Evolutionary conservation across 1,140 invertebrate species (phyloP).

Genomic region (Nilaparvata lugens): DNA sequence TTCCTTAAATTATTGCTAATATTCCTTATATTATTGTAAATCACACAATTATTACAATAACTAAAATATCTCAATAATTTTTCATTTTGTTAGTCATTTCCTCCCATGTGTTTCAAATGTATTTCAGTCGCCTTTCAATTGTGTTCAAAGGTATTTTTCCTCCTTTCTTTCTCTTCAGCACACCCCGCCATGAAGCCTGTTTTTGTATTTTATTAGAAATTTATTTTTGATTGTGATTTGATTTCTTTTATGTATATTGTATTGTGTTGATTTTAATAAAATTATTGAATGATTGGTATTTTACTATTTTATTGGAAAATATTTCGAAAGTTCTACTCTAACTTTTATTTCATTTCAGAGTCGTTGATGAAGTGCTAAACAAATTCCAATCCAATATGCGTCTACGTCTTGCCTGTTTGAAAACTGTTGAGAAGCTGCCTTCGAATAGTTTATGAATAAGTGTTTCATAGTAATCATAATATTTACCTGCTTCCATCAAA

Average conservation of each 20-base stretch:
- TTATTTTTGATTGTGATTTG: no score
- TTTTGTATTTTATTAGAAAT: no score
- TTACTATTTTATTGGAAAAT: not conserved
- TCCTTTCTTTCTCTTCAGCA: constrained; percentile 12
- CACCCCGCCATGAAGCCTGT: no score
- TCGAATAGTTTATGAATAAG: no score
- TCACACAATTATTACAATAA: not conserved
- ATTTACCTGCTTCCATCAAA: no score
- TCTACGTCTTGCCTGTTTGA: constrained; percentile 36
- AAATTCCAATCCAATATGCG: constrained; percentile 35
- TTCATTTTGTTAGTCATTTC: not conserved
- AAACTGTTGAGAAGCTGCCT: not conserved
- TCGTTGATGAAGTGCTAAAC: constrained; percentile 34
- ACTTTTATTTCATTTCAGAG: constrained; percentile 17
- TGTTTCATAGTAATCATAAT: no score
- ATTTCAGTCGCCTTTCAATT: not conserved
- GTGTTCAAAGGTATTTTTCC: constrained; percentile 21
- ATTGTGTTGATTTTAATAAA: no score
- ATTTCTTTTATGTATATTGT: no score
- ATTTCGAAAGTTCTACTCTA: not conserved
- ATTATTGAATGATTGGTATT: not conserved
- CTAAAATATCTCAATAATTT: not conserved
- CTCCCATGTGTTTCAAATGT: not conserved
- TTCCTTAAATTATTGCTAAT: no score
- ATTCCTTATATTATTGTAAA: no score